Evolutionary conservation across 1,140 invertebrate genomes (phyloP), one percentile per base, ranked within the genome.

Genomic region (Cataglyphis hispanica): DNA sequence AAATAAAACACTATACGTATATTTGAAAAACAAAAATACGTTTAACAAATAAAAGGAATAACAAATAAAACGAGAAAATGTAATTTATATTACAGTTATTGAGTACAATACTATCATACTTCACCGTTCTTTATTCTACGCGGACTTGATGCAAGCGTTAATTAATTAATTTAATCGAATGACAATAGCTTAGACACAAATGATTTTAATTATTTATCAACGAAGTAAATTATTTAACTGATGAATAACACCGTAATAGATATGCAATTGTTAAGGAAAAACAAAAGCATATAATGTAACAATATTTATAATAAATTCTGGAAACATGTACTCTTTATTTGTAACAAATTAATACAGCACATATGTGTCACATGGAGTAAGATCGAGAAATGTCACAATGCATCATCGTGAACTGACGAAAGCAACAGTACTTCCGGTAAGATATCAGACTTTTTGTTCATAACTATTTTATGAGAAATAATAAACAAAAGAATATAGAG

Each of bases 71-170:
- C 46, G 46, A 19, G 46, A 34, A 56, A 58, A n/a, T 0, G 13
- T n/a, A n/a, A 13, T 1, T 58, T 22, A 43, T 2, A 63, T 76
- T 76, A 63, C 56, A 76, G 74, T 34, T 76, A 16, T 19, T 22
- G 19, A 25, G 58, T 63, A 19, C 74, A 27, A n/a, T 37, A n/a
- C 31, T 76, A 27, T 76, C 74, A 2, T 76, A 76, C 2, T 76
- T 76, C 1, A 43, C 74, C 1, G 34, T 76, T 13, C 58, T 76
- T 4, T 63, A 76, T 10, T 76, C 74, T 13, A 4, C 16, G 1
- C 19, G 16, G n/a, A n/a, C 16, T 4, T 74, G 5, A 74, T 7
- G 0, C 6, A 69, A 46, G 16, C 2, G 2, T 69, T 0, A 8
- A 50, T 2, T 13, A 16, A 25, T 2, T 46, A 27, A 1, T 46